Percentiles rank a stretch among this genome's conserved stretches.
Evolutionary conservation across 2,888 invertebrate genomes (phyloP).

Genomic region (Phengaris alcon): DNA sequence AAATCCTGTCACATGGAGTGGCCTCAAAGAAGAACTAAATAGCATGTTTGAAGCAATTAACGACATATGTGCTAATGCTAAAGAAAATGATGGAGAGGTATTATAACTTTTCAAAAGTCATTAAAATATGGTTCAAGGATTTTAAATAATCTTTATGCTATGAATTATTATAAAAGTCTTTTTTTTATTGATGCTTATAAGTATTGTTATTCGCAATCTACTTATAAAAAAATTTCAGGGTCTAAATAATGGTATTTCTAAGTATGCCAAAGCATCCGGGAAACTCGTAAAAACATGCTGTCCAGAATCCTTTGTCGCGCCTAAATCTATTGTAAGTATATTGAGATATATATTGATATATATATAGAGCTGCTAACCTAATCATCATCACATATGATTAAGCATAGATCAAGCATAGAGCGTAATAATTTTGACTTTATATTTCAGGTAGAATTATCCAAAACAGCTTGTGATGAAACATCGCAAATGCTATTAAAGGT

Average conservation of each 20-base stretch:
- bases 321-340: conserved; percentile 3
- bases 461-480: conserved; percentile 20
- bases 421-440: background rate
- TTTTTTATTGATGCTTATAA: too few species aligned
- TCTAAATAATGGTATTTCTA: background rate
- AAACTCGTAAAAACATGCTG: background rate
- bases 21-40: background rate
- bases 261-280: background rate
- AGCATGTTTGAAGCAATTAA: conserved; percentile 1
- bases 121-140: background rate
- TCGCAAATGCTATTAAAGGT: conserved; percentile 42
- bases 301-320: background rate
- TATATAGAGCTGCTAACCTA: background rate
- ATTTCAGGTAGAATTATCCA: conserved; percentile 16
- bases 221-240: background rate
- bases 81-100: conserved; percentile 18
- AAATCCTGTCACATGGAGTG: background rate
- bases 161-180: background rate
- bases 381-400: too few species aligned
- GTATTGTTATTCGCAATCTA: too few species aligned
- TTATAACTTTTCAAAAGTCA: background rate
- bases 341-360: too few species aligned
- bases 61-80: conserved; percentile 1
- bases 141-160: background rate
- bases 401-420: too few species aligned